Conservation (phyloP, 2,888 invertebrate species). For the Ectobius pallidus region DNA sequence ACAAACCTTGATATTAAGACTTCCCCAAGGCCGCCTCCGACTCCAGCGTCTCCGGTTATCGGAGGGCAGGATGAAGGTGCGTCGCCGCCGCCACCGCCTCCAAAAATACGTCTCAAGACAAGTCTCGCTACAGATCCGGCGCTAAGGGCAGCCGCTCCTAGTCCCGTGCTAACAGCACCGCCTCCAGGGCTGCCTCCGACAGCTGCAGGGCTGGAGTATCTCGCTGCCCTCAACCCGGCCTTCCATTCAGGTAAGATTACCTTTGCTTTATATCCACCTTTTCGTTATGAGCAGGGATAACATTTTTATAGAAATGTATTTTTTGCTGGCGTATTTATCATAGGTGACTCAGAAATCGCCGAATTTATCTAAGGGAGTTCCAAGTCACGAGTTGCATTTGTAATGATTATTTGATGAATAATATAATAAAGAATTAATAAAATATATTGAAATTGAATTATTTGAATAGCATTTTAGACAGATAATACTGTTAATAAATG, state of each 20-base stretch:
- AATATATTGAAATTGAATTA: too few species aligned
- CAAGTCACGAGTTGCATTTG: too few species aligned
- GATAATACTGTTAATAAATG: too few species aligned
- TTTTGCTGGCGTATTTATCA: too few species aligned
- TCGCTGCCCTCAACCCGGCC: slow-evolving; percentile 59
- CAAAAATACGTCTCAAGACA: slow-evolving; percentile 77
- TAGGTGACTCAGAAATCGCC: too few species aligned
- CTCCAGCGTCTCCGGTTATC: slow-evolving; percentile 36
- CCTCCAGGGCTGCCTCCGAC: neutral
- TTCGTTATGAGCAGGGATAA: too few species aligned
- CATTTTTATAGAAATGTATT: too few species aligned
- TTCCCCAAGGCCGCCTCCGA: slow-evolving; percentile 43
- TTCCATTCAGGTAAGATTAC: slow-evolving; percentile 55
- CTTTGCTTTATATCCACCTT: too few species aligned
- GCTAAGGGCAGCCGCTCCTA: slow-evolving; percentile 61
- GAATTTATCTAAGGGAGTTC: too few species aligned
- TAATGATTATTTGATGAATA: too few species aligned
- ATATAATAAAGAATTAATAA: too few species aligned
- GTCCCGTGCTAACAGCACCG: neutral
- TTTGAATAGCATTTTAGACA: too few species aligned
- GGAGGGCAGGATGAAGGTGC: slow-evolving; percentile 29
- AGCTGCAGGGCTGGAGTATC: slow-evolving; percentile 54
- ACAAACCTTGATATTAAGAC: neutral
- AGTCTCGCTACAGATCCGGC: slow-evolving; percentile 85
- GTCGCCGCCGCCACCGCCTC: slow-evolving; percentile 49